Conservation (phyloP, 2,888 invertebrate genomes). For the Drosophila pseudotalamancana region DNA sequence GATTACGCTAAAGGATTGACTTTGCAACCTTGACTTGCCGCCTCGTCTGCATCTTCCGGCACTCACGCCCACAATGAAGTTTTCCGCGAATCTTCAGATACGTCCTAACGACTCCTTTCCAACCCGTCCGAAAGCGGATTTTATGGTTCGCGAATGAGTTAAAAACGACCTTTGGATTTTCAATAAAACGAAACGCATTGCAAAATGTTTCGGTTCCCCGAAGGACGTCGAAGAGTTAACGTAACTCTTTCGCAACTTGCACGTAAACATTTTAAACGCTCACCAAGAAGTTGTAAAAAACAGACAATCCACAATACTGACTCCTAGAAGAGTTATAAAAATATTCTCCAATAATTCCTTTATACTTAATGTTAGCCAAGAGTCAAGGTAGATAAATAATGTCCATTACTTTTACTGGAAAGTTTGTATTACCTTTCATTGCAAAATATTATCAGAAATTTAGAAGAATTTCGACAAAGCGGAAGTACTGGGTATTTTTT, state of each 20-base stretch:
- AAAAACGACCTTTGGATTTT: conserved; percentile 56
- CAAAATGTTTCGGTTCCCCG: conserved; percentile 49
- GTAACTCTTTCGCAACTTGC: conserved; percentile 81
- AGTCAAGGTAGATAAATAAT: conserved; percentile 11
- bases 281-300: conserved; percentile 42
- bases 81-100: conserved; percentile 65
- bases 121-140: conserved; percentile 36
- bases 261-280: conserved; percentile 59
- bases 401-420: conserved; percentile 11
- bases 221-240: conserved; percentile 74
- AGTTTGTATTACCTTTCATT: background rate
- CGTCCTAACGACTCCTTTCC: conserved; percentile 9
- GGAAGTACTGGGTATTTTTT: too few relatives aligned
- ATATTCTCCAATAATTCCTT: conserved; percentile 1
- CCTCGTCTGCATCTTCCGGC: conserved; percentile 33
- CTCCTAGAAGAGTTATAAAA: conserved; percentile 23
- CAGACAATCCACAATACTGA: conserved; percentile 8
- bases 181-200: conserved; percentile 51
- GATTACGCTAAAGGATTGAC: conserved; percentile 84
- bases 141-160: conserved; percentile 74
- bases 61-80: conserved; percentile 57
- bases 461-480: too few relatives aligned
- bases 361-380: conserved; percentile 44
- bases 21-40: conserved; percentile 77
- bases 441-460: background rate